Base-by-base conservation (phyloP, 2,888 invertebrate genomes). In the Rhorus exstirpatorius region DNA sequence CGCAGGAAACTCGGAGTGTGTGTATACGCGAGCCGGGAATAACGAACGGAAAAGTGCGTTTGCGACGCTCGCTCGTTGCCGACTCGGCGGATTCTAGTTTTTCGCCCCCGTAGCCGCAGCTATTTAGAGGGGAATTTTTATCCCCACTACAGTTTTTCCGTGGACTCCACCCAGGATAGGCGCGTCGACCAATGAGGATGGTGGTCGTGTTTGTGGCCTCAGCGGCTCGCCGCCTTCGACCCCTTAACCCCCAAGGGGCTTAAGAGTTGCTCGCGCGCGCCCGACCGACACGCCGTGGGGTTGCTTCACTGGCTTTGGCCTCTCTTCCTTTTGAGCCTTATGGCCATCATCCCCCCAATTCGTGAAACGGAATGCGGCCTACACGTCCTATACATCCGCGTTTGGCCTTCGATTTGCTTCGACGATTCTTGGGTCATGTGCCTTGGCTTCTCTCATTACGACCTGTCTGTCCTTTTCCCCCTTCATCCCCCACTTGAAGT, bases 181-280 rank as follows among this genome's bases (percentile, higher is more conserved):
- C 88, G 90, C 90, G 88, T 89, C 91, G 91, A 91, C 92, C 92
- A 92, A 91, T 92, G 92, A 91, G 92, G 91, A 91, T 89, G 88
- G 93, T 90, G 92, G 93, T 93, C 91, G 92, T 93, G 93, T 93
- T 86, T 93, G 93, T 92, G 92, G 93, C 92, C 92, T 90, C 91
- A 89, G 93, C 87, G 93, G 93, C 93, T 91, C 90, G 92, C 92
- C 92, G 92, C 92, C 92, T 92, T 92, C 92, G 87, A 89, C 91
- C 91, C 84, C 85, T 85, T 87, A 87, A n/a, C n/a, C n/a, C n/a
- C 87, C 86, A 83, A 82, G 68, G 68, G 79, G 87, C 86, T 88
- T 85, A 85, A 85, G 86, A 85, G 85, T 83, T 85, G 84, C 79
- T 70, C 70, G 53, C 83, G 83, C 80, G 84, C 79, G 79, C 75